Base-by-base conservation (phyloP, 2,797 vertebrate species). In the Sebastes ruberrimus region DNA sequence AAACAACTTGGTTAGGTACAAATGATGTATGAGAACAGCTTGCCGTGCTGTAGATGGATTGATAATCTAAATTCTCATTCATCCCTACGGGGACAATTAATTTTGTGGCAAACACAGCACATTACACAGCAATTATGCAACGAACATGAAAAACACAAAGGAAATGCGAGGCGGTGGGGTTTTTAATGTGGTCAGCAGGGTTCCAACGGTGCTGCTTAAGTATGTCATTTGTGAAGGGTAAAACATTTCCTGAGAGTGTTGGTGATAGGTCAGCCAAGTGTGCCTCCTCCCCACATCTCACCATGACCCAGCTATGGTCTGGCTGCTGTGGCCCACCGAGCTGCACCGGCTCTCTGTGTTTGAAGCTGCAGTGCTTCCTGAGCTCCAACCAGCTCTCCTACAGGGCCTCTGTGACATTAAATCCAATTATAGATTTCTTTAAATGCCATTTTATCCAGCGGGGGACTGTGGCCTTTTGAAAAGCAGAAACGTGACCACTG, bases 371-470 rank as follows among this genome's bases (percentile, higher is more conserved):
- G 74, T 35, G 57, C 64, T 84, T 83, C 74, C 74, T 78, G 74
- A 78, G 59, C 35, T 22, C 33, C 6, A 70, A 64, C 46, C 49
- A 32, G 64, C 63, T 72, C 60, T 71, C 78, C 89, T 88, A 66
- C 82, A 87, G 85, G 82, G 86, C 62, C 16, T 68, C 67, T 77
- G 67, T 91, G 87, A 85, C 87, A 90, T 91, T 89, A 81, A 89
- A 90, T 86, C 83, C 80, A 86, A 84, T 90, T 86, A 88, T 85
- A 92, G 81, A 88, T 91, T 86, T 86, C 68, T 84, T 89, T 82
- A 87, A 94, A 94, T 93, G 82, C 78, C 86, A 85, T 82, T 89
- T 87, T 71, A 82, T 89, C 85, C 80, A 85, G 76, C 64, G n/a
- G 88, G 83, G 67, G 35, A 70, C 33, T 78, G 53, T 91, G 92